Percentiles rank a stretch among this genome's conserved stretches.
phyloP scores from a whole-genome alignment of 2,113 vertebrate genomes.

The Anser brachyrhynchus region DNA sequence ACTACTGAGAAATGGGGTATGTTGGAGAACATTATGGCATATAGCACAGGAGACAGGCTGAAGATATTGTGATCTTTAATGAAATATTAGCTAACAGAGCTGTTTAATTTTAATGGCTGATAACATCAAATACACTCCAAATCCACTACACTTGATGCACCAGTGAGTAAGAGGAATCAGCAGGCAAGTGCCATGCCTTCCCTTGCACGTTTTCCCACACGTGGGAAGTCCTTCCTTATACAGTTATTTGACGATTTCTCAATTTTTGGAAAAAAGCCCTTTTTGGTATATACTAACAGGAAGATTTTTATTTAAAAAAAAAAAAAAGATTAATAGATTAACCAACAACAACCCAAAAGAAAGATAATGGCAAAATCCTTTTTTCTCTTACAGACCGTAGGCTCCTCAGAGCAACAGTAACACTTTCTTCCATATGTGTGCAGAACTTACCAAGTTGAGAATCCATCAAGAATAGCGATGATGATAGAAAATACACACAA shows the following conservation, averaged over 20 bases:
- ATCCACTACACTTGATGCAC: neutral
- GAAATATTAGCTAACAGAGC: neutral
- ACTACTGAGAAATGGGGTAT: neutral
- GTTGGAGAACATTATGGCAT: neutral
- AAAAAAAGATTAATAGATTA: neutral
- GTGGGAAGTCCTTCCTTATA: neutral
- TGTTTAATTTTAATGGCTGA: neutral
- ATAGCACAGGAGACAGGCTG: neutral
- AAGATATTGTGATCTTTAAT: neutral
- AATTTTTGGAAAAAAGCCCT: neutral
- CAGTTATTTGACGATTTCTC: neutral
- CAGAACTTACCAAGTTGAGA: neutral
- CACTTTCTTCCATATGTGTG: neutral
- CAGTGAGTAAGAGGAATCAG: neutral
- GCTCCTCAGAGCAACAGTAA: neutral
- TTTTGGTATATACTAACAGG: neutral
- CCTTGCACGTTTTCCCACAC: neutral
- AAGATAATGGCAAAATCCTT: neutral
- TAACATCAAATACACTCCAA: neutral
- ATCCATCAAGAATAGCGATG: neutral
- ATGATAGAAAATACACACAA: neutral
- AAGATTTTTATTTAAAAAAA: neutral
- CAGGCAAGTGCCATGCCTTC: neutral
- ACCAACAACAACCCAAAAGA: neutral
- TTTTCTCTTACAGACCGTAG: neutral